A percentile compares a stretch with the other conserved stretches of the same genome.
phyloP scores from a whole-genome alignment of 2,797 vertebrate genomes.

The Setipinna tenuifilis region DNA sequence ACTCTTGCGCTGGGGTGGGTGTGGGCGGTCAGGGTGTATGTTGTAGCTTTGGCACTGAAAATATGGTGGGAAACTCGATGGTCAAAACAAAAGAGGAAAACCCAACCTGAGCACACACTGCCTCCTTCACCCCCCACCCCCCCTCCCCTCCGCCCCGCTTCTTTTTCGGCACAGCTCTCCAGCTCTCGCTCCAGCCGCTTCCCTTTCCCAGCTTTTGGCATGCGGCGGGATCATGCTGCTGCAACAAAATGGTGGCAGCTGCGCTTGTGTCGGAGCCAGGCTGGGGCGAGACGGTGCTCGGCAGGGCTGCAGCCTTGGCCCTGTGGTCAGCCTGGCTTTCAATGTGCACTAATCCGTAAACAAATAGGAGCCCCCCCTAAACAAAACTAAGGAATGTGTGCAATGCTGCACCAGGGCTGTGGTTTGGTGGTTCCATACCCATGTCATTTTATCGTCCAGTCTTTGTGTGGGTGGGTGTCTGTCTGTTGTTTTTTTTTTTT shows the following conservation, averaged over 20 bases:
- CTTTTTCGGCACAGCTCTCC: constrained; percentile 9
- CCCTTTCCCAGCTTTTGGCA: constrained; percentile 60
- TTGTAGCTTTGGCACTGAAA: background rate
- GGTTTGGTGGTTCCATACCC: background rate
- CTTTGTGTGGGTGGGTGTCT: background rate
- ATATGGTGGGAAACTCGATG: constrained; percentile 2
- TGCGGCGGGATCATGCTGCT: constrained; percentile 63
- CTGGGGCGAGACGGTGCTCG: constrained; percentile 54
- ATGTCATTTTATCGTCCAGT: background rate
- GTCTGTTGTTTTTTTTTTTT: background rate
- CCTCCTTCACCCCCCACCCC: background rate
- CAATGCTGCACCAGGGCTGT: background rate
- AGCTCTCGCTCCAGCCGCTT: constrained; percentile 44
- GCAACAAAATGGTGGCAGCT: constrained; percentile 74
- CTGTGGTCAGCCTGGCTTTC: constrained; percentile 32
- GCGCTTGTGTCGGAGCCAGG: constrained; percentile 59
- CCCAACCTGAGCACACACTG: background rate
- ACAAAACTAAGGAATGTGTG: constrained; percentile 12
- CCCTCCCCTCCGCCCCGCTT: background rate
- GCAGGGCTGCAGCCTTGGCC: constrained; percentile 35
- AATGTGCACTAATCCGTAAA: constrained; percentile 35
- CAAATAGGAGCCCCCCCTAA: constrained; percentile 1
- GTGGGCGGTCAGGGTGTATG: background rate
- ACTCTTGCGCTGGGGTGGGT: background rate
- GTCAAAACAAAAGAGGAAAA: background rate